These are phyloP conservation scores for Rhamnusium bicolor DNA, from an alignment of 2,888 invertebrate genomes.

Conservation along the genomic window DNA sequence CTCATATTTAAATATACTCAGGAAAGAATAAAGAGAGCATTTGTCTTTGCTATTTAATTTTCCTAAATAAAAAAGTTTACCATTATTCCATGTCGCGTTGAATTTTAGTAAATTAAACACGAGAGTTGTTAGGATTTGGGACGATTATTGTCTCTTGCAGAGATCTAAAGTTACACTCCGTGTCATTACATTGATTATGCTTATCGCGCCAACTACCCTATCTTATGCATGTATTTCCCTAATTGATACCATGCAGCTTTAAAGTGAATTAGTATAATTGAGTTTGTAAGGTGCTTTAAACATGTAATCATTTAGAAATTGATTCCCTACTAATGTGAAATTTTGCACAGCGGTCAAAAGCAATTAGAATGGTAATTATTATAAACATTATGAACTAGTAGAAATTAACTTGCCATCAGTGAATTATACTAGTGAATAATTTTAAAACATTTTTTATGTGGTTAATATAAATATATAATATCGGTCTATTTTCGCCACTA, in stretches of 20 bases:
- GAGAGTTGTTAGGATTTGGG: constrained; percentile 31
- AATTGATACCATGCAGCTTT: constrained; percentile 18
- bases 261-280: constrained; percentile 35
- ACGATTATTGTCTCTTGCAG: constrained; percentile 29
- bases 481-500: too few species aligned
- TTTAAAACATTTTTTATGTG: too few species aligned
- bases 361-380: too few species aligned
- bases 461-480: too few species aligned
- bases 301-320: constrained; percentile 9
- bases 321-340: neutral
- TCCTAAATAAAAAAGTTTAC: constrained; percentile 36
- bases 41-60: constrained; percentile 45
- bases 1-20: constrained; percentile 49
- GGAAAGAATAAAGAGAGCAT: constrained; percentile 39
- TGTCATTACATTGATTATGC: constrained; percentile 33
- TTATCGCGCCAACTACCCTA: constrained; percentile 30
- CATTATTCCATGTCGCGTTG: constrained; percentile 23
- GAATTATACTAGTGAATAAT: too few species aligned
- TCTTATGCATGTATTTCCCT: constrained; percentile 5
- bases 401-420: too few species aligned
- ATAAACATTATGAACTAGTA: too few species aligned
- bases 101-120: constrained; percentile 30
- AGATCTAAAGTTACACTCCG: constrained; percentile 33
- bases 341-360: neutral
- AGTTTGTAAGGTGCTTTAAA: constrained; percentile 23